phyloP scores from a whole-genome alignment of 2,113 vertebrate genomes.

The Gallinago undulata region DNA sequence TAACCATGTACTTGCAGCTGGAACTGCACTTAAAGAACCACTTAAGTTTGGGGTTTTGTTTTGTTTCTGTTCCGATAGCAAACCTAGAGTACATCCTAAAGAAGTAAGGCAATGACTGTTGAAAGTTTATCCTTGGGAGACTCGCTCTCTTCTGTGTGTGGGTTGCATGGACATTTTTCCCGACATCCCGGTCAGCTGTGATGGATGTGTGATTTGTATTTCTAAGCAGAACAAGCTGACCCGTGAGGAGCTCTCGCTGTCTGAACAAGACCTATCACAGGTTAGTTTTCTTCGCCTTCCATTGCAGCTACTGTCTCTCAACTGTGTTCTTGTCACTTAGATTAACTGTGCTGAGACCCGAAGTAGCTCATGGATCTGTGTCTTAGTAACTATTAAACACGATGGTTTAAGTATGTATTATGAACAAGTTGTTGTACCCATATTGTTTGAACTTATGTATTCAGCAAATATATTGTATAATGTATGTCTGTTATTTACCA shows the following conservation, averaged over 20 bases:
- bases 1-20: slow-evolving; percentile 68
- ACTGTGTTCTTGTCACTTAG: slow-evolving; percentile 81
- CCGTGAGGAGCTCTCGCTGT: slow-evolving; percentile 42
- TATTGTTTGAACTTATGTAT: slow-evolving; percentile 69
- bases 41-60: slow-evolving; percentile 54
- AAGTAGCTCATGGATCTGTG: slow-evolving; percentile 75
- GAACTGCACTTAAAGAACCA: slow-evolving; percentile 75
- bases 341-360: slow-evolving; percentile 74
- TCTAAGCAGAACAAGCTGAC: slow-evolving; percentile 21
- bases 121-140: slow-evolving; percentile 66
- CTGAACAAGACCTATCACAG: slow-evolving; percentile 51
- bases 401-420: slow-evolving; percentile 61
- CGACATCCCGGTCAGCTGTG: slow-evolving; percentile 65
- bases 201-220: slow-evolving; percentile 74
- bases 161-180: slow-evolving; percentile 87
- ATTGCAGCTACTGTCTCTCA: slow-evolving; percentile 69
- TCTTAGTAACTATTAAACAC: slow-evolving; percentile 64
- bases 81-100: slow-evolving; percentile 67
- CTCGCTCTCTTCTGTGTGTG: slow-evolving; percentile 64
- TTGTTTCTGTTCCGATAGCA: slow-evolving; percentile 75
- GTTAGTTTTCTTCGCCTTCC: slow-evolving; percentile 67
- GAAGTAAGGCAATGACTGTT: slow-evolving; percentile 92
- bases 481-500: slow-evolving; percentile 74
- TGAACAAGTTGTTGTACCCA: slow-evolving; percentile 69
- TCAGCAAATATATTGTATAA: slow-evolving; percentile 72